These are phyloP conservation scores for Chesias legatella DNA, from an alignment of 2,888 invertebrate genomes.

Conservation along the genomic window DNA sequence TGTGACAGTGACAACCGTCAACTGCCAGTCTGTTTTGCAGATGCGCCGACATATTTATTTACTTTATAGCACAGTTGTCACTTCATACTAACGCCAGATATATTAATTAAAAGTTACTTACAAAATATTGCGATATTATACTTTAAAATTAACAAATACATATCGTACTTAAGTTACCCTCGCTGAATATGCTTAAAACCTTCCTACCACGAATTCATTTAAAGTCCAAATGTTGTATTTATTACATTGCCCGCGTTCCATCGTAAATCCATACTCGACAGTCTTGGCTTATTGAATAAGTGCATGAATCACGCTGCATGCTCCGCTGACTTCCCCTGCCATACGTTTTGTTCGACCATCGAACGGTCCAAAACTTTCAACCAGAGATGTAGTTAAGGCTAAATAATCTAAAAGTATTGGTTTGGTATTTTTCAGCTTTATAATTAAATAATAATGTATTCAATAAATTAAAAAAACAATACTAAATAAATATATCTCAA, in stretches of 20 bases:
- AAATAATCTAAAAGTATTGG: not conserved
- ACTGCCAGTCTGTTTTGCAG: too few species aligned
- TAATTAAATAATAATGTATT: not conserved
- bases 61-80: too few species aligned
- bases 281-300: conserved; percentile 69
- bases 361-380: conserved; percentile 27
- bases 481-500: too few species aligned
- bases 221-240: conserved; percentile 4
- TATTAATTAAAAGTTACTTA: too few species aligned
- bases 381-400: conserved; percentile 6
- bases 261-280: conserved; percentile 49
- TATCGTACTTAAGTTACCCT: too few species aligned
- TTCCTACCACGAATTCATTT: too few species aligned
- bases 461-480: too few species aligned
- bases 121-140: too few species aligned
- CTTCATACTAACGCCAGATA: too few species aligned
- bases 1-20: too few species aligned
- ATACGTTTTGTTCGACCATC: conserved; percentile 54
- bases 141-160: too few species aligned
- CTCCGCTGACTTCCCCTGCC: conserved; percentile 54
- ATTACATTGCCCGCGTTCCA: conserved; percentile 41
- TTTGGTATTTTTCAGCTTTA: not conserved
- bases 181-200: too few species aligned
- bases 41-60: conserved; percentile 5
- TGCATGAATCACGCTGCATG: conserved; percentile 71